These are phyloP conservation scores for Cephus sareptanus DNA, from an alignment of 2,888 invertebrate genomes.

Conservation along the genomic window DNA sequence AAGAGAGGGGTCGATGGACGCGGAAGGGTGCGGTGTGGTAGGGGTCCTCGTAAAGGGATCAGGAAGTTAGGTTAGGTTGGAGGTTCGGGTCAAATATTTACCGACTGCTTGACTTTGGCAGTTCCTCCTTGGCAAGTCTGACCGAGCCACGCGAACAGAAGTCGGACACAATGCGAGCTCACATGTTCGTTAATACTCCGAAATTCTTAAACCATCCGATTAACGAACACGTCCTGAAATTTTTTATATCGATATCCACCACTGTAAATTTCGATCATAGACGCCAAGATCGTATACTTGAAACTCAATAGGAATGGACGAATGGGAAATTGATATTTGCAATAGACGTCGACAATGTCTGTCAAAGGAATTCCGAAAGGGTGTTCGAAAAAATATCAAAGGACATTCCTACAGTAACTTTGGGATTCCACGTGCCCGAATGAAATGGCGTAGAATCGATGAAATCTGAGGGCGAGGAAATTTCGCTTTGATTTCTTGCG, in stretches of 20 bases:
- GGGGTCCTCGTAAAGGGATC: not conserved
- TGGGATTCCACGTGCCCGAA: not conserved
- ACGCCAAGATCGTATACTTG: not conserved
- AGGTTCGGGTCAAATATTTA: conserved; percentile 52
- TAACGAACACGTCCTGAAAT: not conserved
- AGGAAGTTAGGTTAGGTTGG: not conserved
- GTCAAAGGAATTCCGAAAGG: not conserved
- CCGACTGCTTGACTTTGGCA: conserved; percentile 44
- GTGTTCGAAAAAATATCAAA: not conserved
- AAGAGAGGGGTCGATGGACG: not conserved
- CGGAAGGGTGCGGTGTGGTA: not conserved
- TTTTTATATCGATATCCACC: not conserved
- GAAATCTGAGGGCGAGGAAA: not conserved
- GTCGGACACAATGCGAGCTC: not conserved
- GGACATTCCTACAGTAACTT: not conserved
- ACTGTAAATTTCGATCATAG: not conserved
- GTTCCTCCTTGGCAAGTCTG: not conserved
- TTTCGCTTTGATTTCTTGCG: not conserved
- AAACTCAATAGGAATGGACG: not conserved
- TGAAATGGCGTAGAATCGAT: not conserved
- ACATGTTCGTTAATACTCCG: not conserved
- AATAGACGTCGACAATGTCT: not conserved
- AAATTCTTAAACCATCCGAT: not conserved
- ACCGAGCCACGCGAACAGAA: not conserved
- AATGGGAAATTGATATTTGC: not conserved